phyloP scores from a whole-genome alignment of 2,113 vertebrate species.

The Trichechus manatus region DNA sequence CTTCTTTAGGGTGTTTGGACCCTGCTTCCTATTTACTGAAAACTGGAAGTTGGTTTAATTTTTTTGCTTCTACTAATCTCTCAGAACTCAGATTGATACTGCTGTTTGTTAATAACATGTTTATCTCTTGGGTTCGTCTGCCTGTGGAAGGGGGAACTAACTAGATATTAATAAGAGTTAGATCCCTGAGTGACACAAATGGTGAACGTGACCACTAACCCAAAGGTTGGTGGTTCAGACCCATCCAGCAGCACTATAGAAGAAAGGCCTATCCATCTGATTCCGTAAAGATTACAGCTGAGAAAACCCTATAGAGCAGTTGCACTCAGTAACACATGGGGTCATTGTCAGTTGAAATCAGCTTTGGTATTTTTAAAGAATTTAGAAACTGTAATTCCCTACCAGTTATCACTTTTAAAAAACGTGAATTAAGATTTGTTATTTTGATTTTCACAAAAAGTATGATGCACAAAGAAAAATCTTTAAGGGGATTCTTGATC shows the following conservation, averaged over 20 bases:
- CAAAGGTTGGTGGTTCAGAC: background rate
- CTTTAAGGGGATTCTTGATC: constrained; percentile 39
- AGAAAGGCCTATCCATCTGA: background rate
- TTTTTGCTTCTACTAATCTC: background rate
- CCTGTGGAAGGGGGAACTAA: background rate
- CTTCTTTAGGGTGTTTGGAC: background rate
- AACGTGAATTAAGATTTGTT: constrained; percentile 23
- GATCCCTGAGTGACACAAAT: background rate
- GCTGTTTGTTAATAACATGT: constrained; percentile 40
- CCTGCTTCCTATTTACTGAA: background rate
- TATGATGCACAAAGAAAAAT: constrained; percentile 19
- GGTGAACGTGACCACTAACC: background rate
- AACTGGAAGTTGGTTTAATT: background rate
- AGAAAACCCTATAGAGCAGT: background rate
- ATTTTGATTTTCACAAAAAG: background rate
- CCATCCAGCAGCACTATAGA: background rate
- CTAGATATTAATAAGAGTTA: background rate
- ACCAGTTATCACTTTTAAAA: constrained; percentile 25
- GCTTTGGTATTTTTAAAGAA: background rate
- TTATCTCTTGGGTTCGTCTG: constrained; percentile 15
- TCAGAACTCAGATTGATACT: constrained; percentile 22
- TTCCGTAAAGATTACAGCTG: background rate
- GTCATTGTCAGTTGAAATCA: background rate
- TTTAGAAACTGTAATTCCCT: background rate
- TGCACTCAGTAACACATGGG: background rate